phyloP scores from a whole-genome alignment of 1,140 invertebrate species.

The Diachasma alloeum region DNA sequence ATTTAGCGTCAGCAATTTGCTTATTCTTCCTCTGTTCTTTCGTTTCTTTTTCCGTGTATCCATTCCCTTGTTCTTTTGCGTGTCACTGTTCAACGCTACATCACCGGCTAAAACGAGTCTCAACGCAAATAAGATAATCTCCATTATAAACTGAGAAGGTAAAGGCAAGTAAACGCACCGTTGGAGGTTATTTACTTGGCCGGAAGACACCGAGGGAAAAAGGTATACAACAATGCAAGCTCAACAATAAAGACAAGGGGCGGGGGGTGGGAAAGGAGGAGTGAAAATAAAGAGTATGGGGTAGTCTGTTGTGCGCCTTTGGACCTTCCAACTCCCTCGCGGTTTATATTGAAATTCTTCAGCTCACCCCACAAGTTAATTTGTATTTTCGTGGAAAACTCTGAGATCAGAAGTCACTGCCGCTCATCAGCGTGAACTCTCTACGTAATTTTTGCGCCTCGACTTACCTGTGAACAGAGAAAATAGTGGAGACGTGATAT shows the following conservation, averaged over 20 bases:
- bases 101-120: constrained; percentile 37
- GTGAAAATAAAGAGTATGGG: background rate
- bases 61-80: constrained; percentile 2
- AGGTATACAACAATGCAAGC: constrained; percentile 11
- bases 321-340: background rate
- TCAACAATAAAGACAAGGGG: background rate
- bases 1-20: too few species aligned
- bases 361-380: background rate
- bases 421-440: background rate
- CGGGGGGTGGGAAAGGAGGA: background rate
- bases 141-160: constrained; percentile 61
- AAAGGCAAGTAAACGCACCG: constrained; percentile 53
- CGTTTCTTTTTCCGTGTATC: background rate
- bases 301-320: background rate
- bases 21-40: background rate
- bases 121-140: constrained; percentile 65
- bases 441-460: constrained; percentile 23
- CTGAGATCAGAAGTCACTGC: background rate
- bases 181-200: constrained; percentile 59
- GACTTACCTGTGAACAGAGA: background rate
- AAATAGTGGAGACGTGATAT: background rate
- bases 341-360: background rate
- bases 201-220: constrained; percentile 38
- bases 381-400: constrained; percentile 3
- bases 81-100: background rate